A percentile compares a stretch with the other conserved stretches of the same genome.
These are phyloP conservation scores for Botia kubotai DNA, from an alignment of 2,797 vertebrate genomes.

Conservation along the genomic window DNA sequence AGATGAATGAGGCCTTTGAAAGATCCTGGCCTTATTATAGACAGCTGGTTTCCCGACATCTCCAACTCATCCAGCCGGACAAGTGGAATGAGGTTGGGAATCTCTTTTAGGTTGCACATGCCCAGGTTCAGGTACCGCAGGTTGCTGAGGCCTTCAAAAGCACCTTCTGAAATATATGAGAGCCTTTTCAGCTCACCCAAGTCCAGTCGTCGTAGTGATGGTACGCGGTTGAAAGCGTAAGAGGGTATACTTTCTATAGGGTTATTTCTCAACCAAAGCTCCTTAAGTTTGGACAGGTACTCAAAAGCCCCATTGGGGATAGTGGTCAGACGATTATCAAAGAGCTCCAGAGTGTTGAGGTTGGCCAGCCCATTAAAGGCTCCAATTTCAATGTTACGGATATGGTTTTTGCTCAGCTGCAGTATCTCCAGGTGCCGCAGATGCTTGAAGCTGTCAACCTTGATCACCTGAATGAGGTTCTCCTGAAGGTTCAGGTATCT, in stretches of 20 bases:
- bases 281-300: conserved; percentile 98
- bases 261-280: conserved; percentile 98
- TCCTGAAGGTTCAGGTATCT: conserved; percentile 98
- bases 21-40: conserved; percentile 92
- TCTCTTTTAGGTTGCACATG: conserved; percentile 99
- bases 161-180: conserved; percentile 98
- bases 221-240: conserved; percentile 98
- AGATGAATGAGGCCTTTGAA: conserved; percentile 98
- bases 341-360: conserved; percentile 98
- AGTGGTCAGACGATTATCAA: conserved; percentile 98
- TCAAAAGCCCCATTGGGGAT: conserved; percentile 99
- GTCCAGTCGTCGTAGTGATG: conserved; percentile 94
- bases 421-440: conserved; percentile 97
- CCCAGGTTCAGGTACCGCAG: conserved; percentile 99
- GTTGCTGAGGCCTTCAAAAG: conserved; percentile 99
- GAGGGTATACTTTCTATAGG: conserved; percentile 98
- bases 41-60: conserved; percentile 97
- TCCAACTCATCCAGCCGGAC: conserved; percentile 97
- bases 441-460: conserved; percentile 99
- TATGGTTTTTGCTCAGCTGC: conserved; percentile 98
- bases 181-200: conserved; percentile 96
- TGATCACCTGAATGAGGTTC: conserved; percentile 98
- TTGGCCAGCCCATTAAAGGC: conserved; percentile 99
- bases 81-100: conserved; percentile 97
- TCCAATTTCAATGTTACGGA: conserved; percentile 97